Conservation (phyloP, 2,797 vertebrate genomes). For the Coluber constrictor region DNA sequence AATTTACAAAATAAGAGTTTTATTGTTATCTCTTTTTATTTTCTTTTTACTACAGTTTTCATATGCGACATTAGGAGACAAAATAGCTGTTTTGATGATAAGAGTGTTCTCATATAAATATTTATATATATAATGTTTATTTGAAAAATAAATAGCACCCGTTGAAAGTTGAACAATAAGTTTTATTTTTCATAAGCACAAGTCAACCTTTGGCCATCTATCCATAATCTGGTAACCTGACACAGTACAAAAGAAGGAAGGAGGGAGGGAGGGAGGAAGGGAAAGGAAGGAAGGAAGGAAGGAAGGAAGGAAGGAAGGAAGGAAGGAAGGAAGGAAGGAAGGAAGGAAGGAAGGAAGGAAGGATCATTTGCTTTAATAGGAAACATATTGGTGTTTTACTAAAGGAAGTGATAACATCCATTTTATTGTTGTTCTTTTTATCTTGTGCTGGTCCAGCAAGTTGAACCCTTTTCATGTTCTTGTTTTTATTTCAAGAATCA, state of each 20-base stretch:
- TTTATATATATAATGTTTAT: not conserved
- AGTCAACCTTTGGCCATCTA: slow-evolving; percentile 3
- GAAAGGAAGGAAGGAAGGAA: not conserved
- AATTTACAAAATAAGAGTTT: not conserved
- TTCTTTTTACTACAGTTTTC: not conserved
- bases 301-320: slow-evolving; percentile 19
- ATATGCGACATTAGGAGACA: not conserved
- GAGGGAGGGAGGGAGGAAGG: not conserved
- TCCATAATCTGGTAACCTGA: slow-evolving; percentile 40
- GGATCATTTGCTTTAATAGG: slow-evolving; percentile 28
- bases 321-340: too few relatives aligned
- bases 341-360: too few relatives aligned
- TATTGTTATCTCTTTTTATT: not conserved
- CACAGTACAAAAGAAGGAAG: slow-evolving; percentile 17
- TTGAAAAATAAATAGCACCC: not conserved
- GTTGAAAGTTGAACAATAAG: not conserved
- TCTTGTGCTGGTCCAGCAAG: slow-evolving; percentile 55
- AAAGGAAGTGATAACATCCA: slow-evolving; percentile 54
- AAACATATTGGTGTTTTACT: slow-evolving; percentile 63
- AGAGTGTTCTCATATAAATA: not conserved
- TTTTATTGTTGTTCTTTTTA: slow-evolving; percentile 51
- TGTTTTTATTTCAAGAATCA: slow-evolving; percentile 54
- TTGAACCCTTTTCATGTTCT: slow-evolving; percentile 52
- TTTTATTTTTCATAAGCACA: not conserved
- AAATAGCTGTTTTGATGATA: not conserved